Evolutionary conservation across 2,888 invertebrate species (phyloP), one percentile per base, ranked within the genome.

Genomic region (Conus canariensis): DNA sequence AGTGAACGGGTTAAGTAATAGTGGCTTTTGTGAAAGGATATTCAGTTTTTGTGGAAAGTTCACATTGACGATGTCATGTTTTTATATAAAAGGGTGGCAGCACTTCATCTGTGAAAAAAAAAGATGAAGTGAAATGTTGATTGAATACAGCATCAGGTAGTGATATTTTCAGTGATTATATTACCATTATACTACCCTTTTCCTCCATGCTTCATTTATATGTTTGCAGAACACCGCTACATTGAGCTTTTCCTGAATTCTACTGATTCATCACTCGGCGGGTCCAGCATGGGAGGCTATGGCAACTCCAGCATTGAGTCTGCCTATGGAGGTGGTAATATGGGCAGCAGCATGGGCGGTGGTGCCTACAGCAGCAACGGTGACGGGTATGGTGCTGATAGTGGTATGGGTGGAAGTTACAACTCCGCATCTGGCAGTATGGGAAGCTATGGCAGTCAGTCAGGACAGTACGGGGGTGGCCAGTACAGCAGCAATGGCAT

Each of bases 171-270:
- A 45, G 45, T 2, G 2, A 45, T 45, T 45, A 45, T 45, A 45
- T 45, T 45, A 45, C 45, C 45, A 45, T 45, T 45, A 45, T 45
- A 45, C 45, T 45, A 45, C 45, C 45, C 45, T 45, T 45, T 64
- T 64, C 10, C 16, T 64, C 4, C 64, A 64, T 59, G 60, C 60
- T 60, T 58, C 25, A 16, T 14, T 70, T 10, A 64, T 64, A 6
- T 80, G 77, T 80, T 1, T 80, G 30, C 77, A 80, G 77, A 80
- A 14, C 77, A 80, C 77, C 45, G 96, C 64, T 99, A 99, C 96
- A 99, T 99, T 95, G 99, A 99, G 96, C 96, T 99, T 92, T 99
- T 99, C 97, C 97, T 98, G 91, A 98, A 98, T 91, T 96, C 96
- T 6, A 94, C 94, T 67, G 91, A 64, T 64, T 64, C 64, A 64